Evolutionary conservation across 2,888 invertebrate genomes (phyloP).

Genomic region (Anoplius nigerrimus): DNA sequence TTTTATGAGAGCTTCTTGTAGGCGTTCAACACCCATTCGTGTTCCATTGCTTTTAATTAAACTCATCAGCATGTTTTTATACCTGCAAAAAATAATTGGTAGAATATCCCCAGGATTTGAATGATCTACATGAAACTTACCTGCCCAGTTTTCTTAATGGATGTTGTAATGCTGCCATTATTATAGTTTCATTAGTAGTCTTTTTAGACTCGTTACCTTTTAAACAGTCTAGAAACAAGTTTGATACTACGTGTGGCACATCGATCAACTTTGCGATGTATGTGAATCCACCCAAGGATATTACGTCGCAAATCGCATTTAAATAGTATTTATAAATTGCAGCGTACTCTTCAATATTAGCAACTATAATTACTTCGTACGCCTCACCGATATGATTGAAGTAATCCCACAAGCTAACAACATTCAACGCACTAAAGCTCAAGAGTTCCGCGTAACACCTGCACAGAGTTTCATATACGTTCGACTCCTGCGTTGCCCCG

Average conservation of each 20-base stretch:
- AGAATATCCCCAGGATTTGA: slow-evolving; percentile 4
- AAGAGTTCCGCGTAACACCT: slow-evolving; percentile 83
- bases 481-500: slow-evolving; percentile 77
- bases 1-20: slow-evolving; percentile 79
- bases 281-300: slow-evolving; percentile 83
- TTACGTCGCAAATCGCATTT: slow-evolving; percentile 83
- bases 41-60: slow-evolving; percentile 75
- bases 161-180: slow-evolving; percentile 79
- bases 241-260: slow-evolving; percentile 78
- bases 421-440: slow-evolving; percentile 81
- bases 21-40: slow-evolving; percentile 77
- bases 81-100: slow-evolving; percentile 69
- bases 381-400: slow-evolving; percentile 80
- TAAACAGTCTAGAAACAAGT: slow-evolving; percentile 78
- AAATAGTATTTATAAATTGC: slow-evolving; percentile 84
- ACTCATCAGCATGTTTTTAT: slow-evolving; percentile 80
- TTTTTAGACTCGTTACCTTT: slow-evolving; percentile 78
- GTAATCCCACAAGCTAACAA: slow-evolving; percentile 83
- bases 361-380: slow-evolving; percentile 82
- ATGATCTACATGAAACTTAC: slow-evolving; percentile 44
- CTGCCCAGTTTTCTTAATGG: slow-evolving; percentile 79
- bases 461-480: slow-evolving; percentile 81
- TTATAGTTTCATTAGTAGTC: slow-evolving; percentile 78
- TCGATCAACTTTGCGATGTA: slow-evolving; percentile 82
- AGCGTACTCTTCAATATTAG: slow-evolving; percentile 84